Evolutionary conservation across 2,797 vertebrate genomes (phyloP), one percentile per base, ranked within the genome.

Genomic region (Sebastes vulpes): DNA sequence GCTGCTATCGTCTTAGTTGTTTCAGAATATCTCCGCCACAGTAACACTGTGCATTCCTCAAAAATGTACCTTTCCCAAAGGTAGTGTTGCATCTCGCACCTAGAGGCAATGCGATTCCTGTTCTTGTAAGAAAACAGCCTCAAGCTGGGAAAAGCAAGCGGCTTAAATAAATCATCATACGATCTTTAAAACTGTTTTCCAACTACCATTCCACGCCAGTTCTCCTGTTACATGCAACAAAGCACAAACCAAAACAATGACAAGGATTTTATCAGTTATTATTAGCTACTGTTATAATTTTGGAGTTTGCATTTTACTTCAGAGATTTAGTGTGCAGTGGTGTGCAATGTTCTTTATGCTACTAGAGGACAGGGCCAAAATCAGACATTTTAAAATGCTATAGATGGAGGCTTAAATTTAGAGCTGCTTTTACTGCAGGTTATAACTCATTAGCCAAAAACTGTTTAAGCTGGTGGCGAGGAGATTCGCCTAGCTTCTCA

Each of bases 371-470:
- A 1, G 1, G 1, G 18, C 10, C 26, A 14, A 35, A 48, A 18
- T 31, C 10, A 35, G 23, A 25, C 9, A 57, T 48, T 20, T 60
- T 65, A 5, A 25, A 66, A 38, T 72, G 23, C 5, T 29, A 16
- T 25, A 52, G 4, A 29, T 9, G 12, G 3, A 46, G 4, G 20
- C 35, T 72, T 31, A 5, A 58, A 69, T 32, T 32, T 4, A 32
- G 32, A 38, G 35, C 76, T 5, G 68, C 65, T 88, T 90, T 83
- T 84, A 21, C 10, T 42, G 28, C 53, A 38, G 35, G 35, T 38
- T 14, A 38, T 38, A 38, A 38, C 35, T 38, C 35, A 38, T 2
- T 38, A 38, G 35, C 35, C 32, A 35, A 35, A 35, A 12, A 35
- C 35, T 38, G 35, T 38, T 38, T 38, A 14, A 38, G 0, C 11